Percentiles rank a stretch among this genome's conserved stretches.
Conservation (phyloP, 2,888 invertebrate genomes). For the Halocaridina rubra region DNA sequence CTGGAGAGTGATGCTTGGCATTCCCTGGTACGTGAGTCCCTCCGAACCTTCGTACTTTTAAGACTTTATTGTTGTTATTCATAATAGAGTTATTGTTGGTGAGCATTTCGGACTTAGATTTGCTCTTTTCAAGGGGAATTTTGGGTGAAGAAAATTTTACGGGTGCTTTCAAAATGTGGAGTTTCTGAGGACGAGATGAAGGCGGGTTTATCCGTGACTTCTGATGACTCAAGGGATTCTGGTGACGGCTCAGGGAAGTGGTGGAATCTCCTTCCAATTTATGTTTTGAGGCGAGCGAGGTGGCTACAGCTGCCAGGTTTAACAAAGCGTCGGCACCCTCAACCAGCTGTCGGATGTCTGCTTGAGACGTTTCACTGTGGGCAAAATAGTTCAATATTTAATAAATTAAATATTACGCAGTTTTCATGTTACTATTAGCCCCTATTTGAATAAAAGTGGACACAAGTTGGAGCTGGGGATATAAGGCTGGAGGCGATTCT, state of each 20-base stretch:
- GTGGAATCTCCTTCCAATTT: background rate
- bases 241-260: background rate
- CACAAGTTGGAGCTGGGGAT: too few species aligned
- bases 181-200: slow-evolving; percentile 1
- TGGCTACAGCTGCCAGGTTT: slow-evolving; percentile 78
- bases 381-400: background rate
- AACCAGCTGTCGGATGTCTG: slow-evolving; percentile 74
- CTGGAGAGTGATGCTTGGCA: slow-evolving; percentile 4
- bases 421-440: too few species aligned
- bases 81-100: slow-evolving; percentile 45
- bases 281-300: slow-evolving; percentile 64
- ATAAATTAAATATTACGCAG: background rate
- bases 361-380: slow-evolving; percentile 49
- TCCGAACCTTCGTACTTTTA: slow-evolving; percentile 30
- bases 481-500: too few species aligned
- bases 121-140: background rate
- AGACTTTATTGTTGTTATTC: slow-evolving; percentile 35
- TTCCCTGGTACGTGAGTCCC: background rate
- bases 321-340: slow-evolving; percentile 84
- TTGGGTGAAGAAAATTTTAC: background rate
- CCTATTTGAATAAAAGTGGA: too few species aligned
- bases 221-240: background rate
- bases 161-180: slow-evolving; percentile 30
- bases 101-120: background rate
- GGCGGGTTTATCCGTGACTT: background rate